Conservation (phyloP, 2,888 invertebrate genomes). For the Protophormia terraenovae region DNA sequence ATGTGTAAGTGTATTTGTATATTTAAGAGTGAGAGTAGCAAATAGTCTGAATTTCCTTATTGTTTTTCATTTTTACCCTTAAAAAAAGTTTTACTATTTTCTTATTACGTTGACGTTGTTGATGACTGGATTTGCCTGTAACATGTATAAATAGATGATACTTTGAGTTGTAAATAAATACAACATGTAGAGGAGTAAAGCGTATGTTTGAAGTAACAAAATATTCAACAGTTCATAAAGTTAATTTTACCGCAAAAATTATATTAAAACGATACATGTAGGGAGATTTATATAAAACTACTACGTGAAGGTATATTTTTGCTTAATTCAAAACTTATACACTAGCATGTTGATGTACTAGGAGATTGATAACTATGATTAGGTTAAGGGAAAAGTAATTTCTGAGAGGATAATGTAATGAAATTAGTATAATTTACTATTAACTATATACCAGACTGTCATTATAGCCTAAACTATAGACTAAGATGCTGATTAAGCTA, state of each 20-base stretch:
- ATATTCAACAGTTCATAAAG: constrained; percentile 78
- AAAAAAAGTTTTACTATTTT: constrained; percentile 21
- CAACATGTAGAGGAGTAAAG: neutral
- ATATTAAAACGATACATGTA: constrained; percentile 75
- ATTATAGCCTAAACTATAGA: no score
- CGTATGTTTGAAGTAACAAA: neutral
- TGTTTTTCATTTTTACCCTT: constrained; percentile 27
- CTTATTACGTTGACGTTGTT: neutral
- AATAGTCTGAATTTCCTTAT: constrained; percentile 42
- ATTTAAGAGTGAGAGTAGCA: neutral
- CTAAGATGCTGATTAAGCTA: no score
- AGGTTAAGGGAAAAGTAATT: neutral
- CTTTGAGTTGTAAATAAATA: neutral
- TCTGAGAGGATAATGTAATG: no score
- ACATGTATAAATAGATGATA: neutral
- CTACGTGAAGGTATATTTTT: neutral
- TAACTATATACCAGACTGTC: no score
- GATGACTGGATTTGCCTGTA: constrained; percentile 11
- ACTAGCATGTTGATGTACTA: neutral
- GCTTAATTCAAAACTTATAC: neutral
- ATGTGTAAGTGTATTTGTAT: neutral
- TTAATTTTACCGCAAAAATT: constrained; percentile 78
- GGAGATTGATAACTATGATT: neutral
- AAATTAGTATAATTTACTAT: no score
- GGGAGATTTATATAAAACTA: neutral